A percentile compares a stretch with the other conserved stretches of the same genome.
phyloP scores from a whole-genome alignment of 2,113 vertebrate genomes.

The Neotragus moschatus region DNA sequence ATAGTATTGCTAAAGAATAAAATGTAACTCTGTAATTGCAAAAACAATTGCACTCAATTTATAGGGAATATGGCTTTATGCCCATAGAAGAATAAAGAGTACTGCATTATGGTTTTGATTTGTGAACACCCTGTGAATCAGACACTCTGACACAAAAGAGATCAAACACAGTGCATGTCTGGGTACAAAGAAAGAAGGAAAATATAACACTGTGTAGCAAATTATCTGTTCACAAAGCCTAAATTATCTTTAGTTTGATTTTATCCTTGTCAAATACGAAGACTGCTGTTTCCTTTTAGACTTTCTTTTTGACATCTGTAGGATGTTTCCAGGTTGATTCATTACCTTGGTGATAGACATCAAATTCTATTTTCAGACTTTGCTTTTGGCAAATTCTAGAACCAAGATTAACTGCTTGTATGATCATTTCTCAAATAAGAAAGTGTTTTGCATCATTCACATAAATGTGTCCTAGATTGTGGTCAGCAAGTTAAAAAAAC shows the following conservation, averaged over 20 bases:
- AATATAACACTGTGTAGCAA: not conserved
- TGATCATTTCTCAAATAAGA: conserved; percentile 24
- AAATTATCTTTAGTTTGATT: not conserved
- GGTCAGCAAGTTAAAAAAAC: not conserved
- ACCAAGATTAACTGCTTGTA: not conserved
- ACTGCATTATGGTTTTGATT: not conserved
- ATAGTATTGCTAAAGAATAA: conserved; percentile 12
- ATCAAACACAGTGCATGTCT: not conserved
- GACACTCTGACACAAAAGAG: not conserved
- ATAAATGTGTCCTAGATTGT: not conserved
- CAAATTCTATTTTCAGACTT: conserved; percentile 30
- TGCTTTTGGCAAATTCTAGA: not conserved
- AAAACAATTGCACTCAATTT: conserved; percentile 27
- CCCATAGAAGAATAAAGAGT: not conserved
- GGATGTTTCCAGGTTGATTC: conserved; percentile 29
- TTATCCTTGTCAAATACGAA: conserved; percentile 35
- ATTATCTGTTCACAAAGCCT: not conserved
- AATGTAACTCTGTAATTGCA: conserved; percentile 7
- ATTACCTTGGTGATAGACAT: conserved; percentile 17
- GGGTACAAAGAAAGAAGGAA: not conserved
- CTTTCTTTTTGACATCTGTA: not conserved
- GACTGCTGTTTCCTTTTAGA: not conserved
- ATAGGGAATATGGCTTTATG: not conserved
- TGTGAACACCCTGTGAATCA: conserved; percentile 18
- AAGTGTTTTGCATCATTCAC: not conserved